A percentile compares a stretch with the other conserved stretches of the same genome.
These are phyloP conservation scores for Thunnus maccoyii DNA, from an alignment of 2,113 vertebrate genomes.

Conservation along the genomic window DNA sequence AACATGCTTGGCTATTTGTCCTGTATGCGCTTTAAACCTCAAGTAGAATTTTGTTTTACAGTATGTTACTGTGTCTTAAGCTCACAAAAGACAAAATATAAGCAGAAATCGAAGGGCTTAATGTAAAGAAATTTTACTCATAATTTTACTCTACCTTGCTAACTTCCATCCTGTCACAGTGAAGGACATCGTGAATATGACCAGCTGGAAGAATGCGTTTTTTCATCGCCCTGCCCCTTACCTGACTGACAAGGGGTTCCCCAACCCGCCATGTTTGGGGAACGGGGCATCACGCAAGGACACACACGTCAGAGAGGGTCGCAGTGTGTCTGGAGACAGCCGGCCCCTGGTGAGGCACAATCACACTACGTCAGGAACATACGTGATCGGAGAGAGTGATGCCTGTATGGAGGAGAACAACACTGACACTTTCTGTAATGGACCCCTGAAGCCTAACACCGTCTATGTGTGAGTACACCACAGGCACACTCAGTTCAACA, in stretches of 20 bases:
- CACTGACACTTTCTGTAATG: slow-evolving; percentile 91
- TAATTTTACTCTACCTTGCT: background rate
- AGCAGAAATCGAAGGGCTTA: slow-evolving; percentile 26
- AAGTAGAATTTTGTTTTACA: slow-evolving; percentile 35
- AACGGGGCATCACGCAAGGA: slow-evolving; percentile 30
- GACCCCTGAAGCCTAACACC: slow-evolving; percentile 93
- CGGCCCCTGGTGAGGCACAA: slow-evolving; percentile 41
- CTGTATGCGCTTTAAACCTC: slow-evolving; percentile 31
- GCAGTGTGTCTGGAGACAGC: slow-evolving; percentile 3
- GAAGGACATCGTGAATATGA: slow-evolving; percentile 91
- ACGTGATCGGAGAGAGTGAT: slow-evolving; percentile 90
- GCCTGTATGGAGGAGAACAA: slow-evolving; percentile 86
- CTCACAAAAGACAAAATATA: slow-evolving; percentile 23
- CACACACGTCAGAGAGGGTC: slow-evolving; percentile 4
- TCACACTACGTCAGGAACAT: slow-evolving; percentile 82
- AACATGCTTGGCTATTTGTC: slow-evolving; percentile 25
- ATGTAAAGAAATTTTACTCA: slow-evolving; percentile 32
- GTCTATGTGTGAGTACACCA: slow-evolving; percentile 91
- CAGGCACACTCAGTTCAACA: background rate
- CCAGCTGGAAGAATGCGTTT: slow-evolving; percentile 94
- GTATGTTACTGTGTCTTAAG: slow-evolving; percentile 20
- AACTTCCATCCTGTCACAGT: slow-evolving; percentile 79
- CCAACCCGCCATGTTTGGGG: slow-evolving; percentile 88
- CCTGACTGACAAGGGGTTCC: slow-evolving; percentile 93
- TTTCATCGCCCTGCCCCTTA: slow-evolving; percentile 90